Conservation (phyloP, 1,140 invertebrate species). For the Brachionus plicatilis region DNA sequence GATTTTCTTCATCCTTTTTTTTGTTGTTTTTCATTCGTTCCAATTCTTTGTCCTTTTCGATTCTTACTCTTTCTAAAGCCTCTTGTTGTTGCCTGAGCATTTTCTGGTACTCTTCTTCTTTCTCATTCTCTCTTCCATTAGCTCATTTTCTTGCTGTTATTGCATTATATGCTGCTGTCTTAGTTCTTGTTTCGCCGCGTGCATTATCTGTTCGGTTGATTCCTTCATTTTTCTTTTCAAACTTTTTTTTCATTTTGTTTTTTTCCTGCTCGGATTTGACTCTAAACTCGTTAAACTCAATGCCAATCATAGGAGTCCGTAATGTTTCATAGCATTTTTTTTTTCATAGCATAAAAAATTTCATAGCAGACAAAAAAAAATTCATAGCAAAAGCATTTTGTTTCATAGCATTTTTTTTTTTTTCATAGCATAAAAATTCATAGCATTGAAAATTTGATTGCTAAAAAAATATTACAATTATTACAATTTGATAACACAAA, state of each 20-base stretch:
- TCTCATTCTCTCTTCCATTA: conserved; percentile 46
- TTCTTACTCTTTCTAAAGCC: conserved; percentile 41
- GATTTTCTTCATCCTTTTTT: conserved; percentile 45
- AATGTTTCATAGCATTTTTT: not conserved
- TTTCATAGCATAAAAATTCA: no score
- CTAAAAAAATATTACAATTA: no score
- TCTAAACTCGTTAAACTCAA: conserved; percentile 44
- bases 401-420: no score
- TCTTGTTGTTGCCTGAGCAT: conserved; percentile 41
- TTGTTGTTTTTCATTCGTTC: conserved; percentile 43
- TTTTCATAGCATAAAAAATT: not conserved
- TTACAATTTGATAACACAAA: no score
- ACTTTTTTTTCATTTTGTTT: conserved; percentile 43
- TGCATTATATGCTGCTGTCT: conserved; percentile 40
- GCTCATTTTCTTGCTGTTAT: conserved; percentile 43
- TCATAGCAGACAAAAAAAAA: no score
- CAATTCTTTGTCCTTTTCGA: conserved; percentile 41
- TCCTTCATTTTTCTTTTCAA: conserved; percentile 45
- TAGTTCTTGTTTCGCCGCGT: conserved; percentile 41
- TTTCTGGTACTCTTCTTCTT: conserved; percentile 45
- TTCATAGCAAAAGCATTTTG: no score
- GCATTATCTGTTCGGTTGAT: conserved; percentile 42
- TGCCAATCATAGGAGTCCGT: conserved; percentile 42
- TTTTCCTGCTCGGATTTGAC: conserved; percentile 43
- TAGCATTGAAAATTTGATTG: no score